Percentiles rank a stretch among this genome's conserved stretches.
phyloP scores from a whole-genome alignment of 1,140 invertebrate genomes.

The Sminthurides bifidus region DNA sequence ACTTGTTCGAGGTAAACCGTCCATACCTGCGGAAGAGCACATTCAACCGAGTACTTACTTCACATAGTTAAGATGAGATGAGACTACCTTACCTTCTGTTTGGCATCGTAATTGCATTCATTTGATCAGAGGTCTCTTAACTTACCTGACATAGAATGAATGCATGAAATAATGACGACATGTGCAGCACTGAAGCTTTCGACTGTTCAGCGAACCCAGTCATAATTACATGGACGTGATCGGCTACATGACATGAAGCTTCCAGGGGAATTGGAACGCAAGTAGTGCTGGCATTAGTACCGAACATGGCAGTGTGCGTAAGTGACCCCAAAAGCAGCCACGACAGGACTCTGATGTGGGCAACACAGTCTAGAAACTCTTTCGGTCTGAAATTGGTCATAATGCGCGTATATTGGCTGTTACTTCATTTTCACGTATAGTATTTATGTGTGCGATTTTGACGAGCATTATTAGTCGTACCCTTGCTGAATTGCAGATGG shows the following conservation, averaged over 20 bases:
- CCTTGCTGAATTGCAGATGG: constrained; percentile 74
- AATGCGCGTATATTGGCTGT: too few species aligned
- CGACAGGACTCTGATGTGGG: constrained; percentile 83
- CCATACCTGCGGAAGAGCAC: constrained; percentile 59
- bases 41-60: too few species aligned
- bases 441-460: too few species aligned
- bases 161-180: constrained; percentile 76
- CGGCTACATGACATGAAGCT: constrained; percentile 87
- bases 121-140: constrained; percentile 11
- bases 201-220: constrained; percentile 93
- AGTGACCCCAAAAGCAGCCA: constrained; percentile 92
- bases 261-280: constrained; percentile 90
- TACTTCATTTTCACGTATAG: too few species aligned
- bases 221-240: constrained; percentile 85
- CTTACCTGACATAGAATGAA: constrained; percentile 65
- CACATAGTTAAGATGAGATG: background rate
- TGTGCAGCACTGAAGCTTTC: constrained; percentile 77
- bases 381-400: constrained; percentile 59
- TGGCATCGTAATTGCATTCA: background rate
- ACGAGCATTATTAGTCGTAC: constrained; percentile 44
- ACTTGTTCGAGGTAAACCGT: constrained; percentile 93
- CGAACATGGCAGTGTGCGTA: constrained; percentile 63
- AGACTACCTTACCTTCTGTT: too few species aligned
- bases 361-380: constrained; percentile 90
- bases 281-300: constrained; percentile 35